Evolutionary conservation across 2,113 vertebrate species (phyloP).

Genomic region (Lepus europaeus): DNA sequence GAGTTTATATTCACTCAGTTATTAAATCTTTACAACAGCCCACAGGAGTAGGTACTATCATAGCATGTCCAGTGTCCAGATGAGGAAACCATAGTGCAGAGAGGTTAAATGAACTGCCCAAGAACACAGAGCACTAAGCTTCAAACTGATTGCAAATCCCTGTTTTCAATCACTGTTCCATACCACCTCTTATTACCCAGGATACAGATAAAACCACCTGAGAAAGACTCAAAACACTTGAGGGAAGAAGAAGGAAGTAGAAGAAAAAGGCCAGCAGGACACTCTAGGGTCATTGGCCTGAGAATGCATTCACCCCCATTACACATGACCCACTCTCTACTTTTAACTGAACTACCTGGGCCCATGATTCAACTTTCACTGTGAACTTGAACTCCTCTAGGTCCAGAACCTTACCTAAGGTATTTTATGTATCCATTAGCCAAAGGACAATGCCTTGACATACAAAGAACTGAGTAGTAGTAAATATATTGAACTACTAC

Average conservation of each 20-base stretch:
- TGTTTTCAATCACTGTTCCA: neutral
- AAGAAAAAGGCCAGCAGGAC: neutral
- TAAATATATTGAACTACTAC: neutral
- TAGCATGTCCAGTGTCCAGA: neutral
- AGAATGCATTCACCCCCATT: neutral
- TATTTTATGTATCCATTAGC: neutral
- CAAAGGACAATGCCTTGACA: neutral
- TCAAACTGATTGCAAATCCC: neutral
- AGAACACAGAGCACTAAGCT: neutral
- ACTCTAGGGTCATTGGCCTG: neutral
- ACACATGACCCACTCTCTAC: too few relatives aligned
- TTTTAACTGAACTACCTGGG: neutral
- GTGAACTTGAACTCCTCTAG: neutral
- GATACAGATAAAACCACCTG: neutral
- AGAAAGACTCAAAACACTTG: neutral
- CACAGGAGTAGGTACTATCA: neutral
- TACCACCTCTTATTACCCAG: neutral
- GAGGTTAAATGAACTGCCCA: neutral
- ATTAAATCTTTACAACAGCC: neutral
- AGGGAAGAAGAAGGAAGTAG: rapidly evolving
- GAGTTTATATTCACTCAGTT: neutral
- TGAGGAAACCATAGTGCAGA: neutral
- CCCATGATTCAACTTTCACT: neutral
- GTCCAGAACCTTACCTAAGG: neutral
- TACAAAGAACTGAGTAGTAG: neutral